Percentiles rank a stretch among this genome's conserved stretches.
These are phyloP conservation scores for Haliclona indistincta DNA, from an alignment of 37 sponge, comb jelly and placozoan genomes.

Conservation along the genomic window DNA sequence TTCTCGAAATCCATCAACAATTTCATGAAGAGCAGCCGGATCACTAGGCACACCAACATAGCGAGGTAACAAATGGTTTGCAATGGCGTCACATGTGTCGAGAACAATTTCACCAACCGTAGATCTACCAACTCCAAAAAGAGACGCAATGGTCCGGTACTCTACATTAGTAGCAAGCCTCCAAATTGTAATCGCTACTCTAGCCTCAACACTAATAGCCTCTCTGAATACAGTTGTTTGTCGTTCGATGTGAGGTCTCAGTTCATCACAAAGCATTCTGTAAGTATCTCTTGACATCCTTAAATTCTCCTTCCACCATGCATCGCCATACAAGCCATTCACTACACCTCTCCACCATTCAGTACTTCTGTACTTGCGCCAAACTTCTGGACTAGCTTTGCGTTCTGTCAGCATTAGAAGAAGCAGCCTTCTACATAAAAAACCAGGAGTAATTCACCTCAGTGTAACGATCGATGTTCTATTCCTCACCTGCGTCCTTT, in stretches of 20 bases:
- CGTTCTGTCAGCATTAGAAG: too few relatives aligned
- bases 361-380: too few relatives aligned
- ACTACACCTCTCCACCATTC: too few relatives aligned
- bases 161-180: constrained; percentile 50
- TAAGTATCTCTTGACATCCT: constrained; percentile 1
- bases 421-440: too few relatives aligned
- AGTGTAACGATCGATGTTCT: too few relatives aligned
- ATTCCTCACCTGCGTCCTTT: too few relatives aligned
- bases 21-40: constrained; percentile 13
- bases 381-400: too few relatives aligned
- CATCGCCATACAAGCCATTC: constrained; percentile 9
- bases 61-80: constrained; percentile 8
- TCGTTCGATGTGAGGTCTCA: neutral
- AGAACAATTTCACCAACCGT: constrained; percentile 38
- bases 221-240: constrained; percentile 1
- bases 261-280: constrained; percentile 3
- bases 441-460: too few relatives aligned
- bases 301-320: constrained; percentile 19
- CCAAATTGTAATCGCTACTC: constrained; percentile 51
- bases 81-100: constrained; percentile 32
- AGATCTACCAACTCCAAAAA: constrained; percentile 41
- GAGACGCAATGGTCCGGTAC: constrained; percentile 20
- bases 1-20: constrained; percentile 27
- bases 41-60: constrained; percentile 7
- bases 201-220: constrained; percentile 17